These are phyloP conservation scores for Muscicapa adusta DNA, from an alignment of 2,113 vertebrate genomes.

Conservation along the genomic window DNA sequence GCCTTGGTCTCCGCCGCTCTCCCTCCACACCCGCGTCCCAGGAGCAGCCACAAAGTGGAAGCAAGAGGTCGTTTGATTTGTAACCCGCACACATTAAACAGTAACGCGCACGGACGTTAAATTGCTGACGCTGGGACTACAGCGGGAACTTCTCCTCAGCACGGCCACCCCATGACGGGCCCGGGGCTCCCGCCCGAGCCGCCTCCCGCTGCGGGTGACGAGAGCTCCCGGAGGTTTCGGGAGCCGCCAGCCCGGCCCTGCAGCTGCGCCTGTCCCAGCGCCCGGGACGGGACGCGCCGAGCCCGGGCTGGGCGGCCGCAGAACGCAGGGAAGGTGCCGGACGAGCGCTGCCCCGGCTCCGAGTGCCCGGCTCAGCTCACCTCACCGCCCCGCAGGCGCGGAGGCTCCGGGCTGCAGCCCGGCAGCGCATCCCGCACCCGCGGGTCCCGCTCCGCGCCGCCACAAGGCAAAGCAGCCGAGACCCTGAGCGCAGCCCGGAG, in stretches of 20 bases:
- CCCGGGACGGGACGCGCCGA: neutral
- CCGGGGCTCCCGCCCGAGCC: neutral
- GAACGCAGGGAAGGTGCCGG: neutral
- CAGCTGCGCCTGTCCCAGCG: neutral
- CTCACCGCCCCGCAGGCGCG: neutral
- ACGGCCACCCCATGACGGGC: neutral
- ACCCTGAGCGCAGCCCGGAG: no score
- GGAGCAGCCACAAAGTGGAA: neutral
- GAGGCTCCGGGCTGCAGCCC: neutral
- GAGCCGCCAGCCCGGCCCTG: neutral
- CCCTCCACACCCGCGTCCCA: accelerated
- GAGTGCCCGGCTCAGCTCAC: no score
- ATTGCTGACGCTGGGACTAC: neutral
- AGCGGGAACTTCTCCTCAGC: neutral
- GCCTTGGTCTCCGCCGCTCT: neutral
- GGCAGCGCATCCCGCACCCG: neutral
- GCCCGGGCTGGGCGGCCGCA: neutral
- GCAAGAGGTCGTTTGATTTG: neutral
- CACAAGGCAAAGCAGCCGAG: neutral
- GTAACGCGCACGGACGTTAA: neutral
- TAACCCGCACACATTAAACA: neutral
- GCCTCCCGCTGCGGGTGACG: neutral
- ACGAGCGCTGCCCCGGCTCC: neutral
- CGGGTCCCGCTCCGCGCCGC: no score
- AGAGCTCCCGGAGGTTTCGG: neutral